These are phyloP conservation scores for Lonchura striata DNA, from an alignment of 2,113 vertebrate genomes.

Conservation along the genomic window DNA sequence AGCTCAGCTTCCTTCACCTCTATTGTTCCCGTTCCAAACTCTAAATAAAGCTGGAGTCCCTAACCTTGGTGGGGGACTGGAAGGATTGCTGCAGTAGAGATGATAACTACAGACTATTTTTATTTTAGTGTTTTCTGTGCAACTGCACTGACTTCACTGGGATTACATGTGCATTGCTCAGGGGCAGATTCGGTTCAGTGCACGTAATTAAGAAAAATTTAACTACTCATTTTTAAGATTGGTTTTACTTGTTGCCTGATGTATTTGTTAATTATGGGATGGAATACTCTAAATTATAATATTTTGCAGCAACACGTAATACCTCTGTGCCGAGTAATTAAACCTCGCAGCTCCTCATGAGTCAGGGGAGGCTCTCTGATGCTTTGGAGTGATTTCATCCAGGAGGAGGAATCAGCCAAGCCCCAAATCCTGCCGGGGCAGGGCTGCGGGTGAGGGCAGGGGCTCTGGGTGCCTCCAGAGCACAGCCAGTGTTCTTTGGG, in stretches of 20 bases:
- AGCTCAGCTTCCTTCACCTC: background rate
- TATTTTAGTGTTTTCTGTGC: background rate
- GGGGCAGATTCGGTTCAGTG: constrained; percentile 17
- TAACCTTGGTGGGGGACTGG: background rate
- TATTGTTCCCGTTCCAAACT: background rate
- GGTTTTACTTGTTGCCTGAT: constrained; percentile 12
- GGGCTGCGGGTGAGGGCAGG: background rate
- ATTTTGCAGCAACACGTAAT: background rate
- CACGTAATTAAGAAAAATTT: constrained; percentile 32
- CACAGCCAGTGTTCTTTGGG: background rate
- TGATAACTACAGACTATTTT: background rate
- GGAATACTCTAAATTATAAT: background rate
- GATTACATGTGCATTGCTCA: constrained; percentile 32
- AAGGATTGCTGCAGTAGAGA: background rate
- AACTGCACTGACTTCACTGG: background rate
- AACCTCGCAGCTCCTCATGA: background rate
- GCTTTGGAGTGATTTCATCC: background rate
- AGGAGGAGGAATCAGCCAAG: background rate
- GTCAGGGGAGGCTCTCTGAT: background rate
- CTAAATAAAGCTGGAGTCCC: background rate
- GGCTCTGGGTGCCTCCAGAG: background rate
- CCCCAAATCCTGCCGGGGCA: background rate
- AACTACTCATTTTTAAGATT: constrained; percentile 25
- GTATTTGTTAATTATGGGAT: constrained; percentile 21
- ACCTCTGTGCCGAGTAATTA: constrained; percentile 6